Evolutionary conservation across 1,140 invertebrate genomes (phyloP), one percentile per base, ranked within the genome.

Genomic region (Dendrolimus kikuchii): DNA sequence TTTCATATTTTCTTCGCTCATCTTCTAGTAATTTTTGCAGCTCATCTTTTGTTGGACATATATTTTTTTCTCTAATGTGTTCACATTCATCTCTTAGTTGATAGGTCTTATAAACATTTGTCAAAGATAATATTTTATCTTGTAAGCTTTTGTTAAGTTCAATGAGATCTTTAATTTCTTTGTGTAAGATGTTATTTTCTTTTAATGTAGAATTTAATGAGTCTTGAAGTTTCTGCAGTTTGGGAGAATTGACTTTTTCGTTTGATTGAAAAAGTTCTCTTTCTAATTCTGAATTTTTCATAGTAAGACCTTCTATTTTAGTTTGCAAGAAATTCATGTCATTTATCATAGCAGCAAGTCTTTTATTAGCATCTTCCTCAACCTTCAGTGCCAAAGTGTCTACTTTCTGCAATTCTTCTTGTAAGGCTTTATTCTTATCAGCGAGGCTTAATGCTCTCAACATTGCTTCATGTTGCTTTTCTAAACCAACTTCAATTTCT

Each of bases 401-500:
- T 52, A 92, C 90, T 68, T 92, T 91, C 69, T 88, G 88, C 51
- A 93, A 66, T 81, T 92, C 91, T 66, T 91, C 90, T 81, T 93
- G 90, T 37, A 93, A 71, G 51, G 80, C 71, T 73, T 90, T 90
- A 67, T 93, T 93, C 70, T 91, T 87, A 64, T 93, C 90, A 10
- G 92, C 92, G 60, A 93, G 86, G 74, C 89, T 88, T 46, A 93
- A 75, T 38, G 92, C 92, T 68, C 91, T 80, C 23, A 90, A 77
- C 92, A 93, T 93, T 7, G 92, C 92, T 74, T 93, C 92, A 75
- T 93, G 92, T 74, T 93, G 92, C 66, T 92, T 93, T 56, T 88
- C 85, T 54, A 92, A 65, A 38, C 70, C 70, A 53, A 47, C 74
- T 52, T 90, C 89, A 7, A 92, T 62, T 72, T 91, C 89, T 48